Percentiles rank a stretch among this genome's conserved stretches.
Conservation (phyloP, 2,797 vertebrate species). For the Jordanella pulchra region DNA sequence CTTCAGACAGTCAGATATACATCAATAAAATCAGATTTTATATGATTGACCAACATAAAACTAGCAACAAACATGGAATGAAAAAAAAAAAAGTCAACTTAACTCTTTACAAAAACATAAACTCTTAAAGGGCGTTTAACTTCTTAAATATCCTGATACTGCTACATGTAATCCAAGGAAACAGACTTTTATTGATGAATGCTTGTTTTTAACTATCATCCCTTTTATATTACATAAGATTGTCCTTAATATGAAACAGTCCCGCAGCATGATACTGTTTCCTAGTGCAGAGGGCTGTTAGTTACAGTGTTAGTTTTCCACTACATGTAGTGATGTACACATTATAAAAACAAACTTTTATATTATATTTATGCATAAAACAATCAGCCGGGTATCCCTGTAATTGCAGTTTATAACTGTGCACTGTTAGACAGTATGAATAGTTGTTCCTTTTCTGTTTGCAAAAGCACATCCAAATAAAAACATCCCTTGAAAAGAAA, state of each 20-base stretch:
- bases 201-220: too few relatives aligned
- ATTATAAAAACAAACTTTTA: background rate
- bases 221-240: too few relatives aligned
- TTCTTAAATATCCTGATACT: background rate
- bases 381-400: background rate
- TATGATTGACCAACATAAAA: background rate
- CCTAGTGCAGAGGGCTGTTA: too few relatives aligned
- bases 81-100: background rate
- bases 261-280: too few relatives aligned
- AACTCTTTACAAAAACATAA: background rate
- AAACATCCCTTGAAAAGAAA: background rate
- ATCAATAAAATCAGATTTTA: background rate
- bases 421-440: background rate
- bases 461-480: background rate
- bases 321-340: too few relatives aligned
- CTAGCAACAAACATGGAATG: background rate
- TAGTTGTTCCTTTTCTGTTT: background rate
- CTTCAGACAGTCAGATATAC: background rate
- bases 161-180: background rate
- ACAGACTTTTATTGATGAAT: too few relatives aligned
- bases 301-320: too few relatives aligned
- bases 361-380: too few relatives aligned
- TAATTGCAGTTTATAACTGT: background rate
- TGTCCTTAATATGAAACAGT: too few relatives aligned
- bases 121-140: background rate